Evolutionary conservation across 92 coral and sea anemone species (phyloP), one percentile per base, ranked within the genome.

Genomic region (Micromussa lordhowensis): DNA sequence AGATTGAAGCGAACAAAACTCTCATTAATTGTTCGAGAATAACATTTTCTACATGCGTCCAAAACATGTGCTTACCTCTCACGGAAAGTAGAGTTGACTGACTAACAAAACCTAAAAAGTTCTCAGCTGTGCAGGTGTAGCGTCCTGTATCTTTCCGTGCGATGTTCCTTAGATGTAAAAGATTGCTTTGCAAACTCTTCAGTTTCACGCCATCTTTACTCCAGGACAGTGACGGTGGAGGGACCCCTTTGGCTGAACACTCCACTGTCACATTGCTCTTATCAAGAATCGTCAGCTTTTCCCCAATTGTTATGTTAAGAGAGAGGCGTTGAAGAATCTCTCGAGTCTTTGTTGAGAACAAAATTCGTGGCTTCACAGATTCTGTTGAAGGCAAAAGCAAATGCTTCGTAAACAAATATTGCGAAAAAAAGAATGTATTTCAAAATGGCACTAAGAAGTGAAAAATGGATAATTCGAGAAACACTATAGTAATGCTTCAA

Each of bases 221-320:
- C 98, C 98, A 95, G 24, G 89, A 71, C 79, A 96, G 70, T 22
- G 78, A 54, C 5, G 98, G 98, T 14, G 81, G 53, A 2, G 97
- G 98, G 16, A 88, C 84, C 5, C 98, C 99, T 48, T 29, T 69
- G 79, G 93, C 92, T 57, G 89, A 77, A 89, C 99, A 97, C 66
- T 61, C 85, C 12, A 97, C n/a, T 16, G 88, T 88, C 24, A 97
- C 88, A 59, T 89, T 91, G 71, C 89, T 82, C 17, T 88, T 86
- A 31, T 85, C 92, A 48, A 95, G 96, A 54, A 95, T 89, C 28
- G 90, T 90, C 5, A 95, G 64, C 82, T 90, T 91, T 77, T 91
- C 93, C 24, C 98, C 98, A 44, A 95, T 86, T 21, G 78, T 68
- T 17, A 92, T 86, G 68, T 75, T 82, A 22, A 95, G 83, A 24